Evolutionary conservation across 1,140 invertebrate species (phyloP), one percentile per base, ranked within the genome.

Genomic region (Heliconius eleuchia): DNA sequence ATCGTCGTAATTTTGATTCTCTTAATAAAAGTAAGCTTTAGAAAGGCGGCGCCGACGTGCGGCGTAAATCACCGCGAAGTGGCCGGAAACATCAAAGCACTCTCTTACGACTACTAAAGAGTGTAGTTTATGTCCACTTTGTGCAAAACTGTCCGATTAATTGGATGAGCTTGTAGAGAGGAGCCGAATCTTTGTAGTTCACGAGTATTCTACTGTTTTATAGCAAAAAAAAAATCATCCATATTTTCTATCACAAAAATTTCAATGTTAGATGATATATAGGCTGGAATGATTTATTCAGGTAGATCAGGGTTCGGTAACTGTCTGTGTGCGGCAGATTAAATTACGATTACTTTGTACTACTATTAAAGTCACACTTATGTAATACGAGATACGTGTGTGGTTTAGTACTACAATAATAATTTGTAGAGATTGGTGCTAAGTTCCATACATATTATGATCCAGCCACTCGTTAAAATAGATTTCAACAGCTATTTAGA

Each of bases 81-180:
- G 27, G 30, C 50, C 76, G 76, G 71, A 27, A 73, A 78, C 70
- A 78, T 78, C 76, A 78, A 78, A 73, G 76, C 57, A 66, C 74
- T 71, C 42, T 78, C 76, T 73, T 60, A 72, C 46, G 71, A 78
- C 50, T 73, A 37, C 72, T 78, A 42, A 60, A 73, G n/a, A 72
- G 71, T 60, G 60, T 30, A 73, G 55, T 78, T 78, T 78, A 71
- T 78, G 71, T 71, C 71, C 76, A 73, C 76, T 78, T 78, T 74
- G 57, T 71, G 42, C 19, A 70, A 37, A 71, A 74, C 73, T 72
- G 23, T 55, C n/a, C 27, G 74, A 46, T 76, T 80, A 72, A 76
- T 80, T 73, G 50, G 74, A 57, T 23, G 55, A 37, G 6, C 34
- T 37, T 37, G 34, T 37, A 37, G n/a, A 66, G 3, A 13, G 27